These are phyloP conservation scores for Troides oblongomaculatus DNA, from an alignment of 2,888 invertebrate genomes.

Conservation along the genomic window DNA sequence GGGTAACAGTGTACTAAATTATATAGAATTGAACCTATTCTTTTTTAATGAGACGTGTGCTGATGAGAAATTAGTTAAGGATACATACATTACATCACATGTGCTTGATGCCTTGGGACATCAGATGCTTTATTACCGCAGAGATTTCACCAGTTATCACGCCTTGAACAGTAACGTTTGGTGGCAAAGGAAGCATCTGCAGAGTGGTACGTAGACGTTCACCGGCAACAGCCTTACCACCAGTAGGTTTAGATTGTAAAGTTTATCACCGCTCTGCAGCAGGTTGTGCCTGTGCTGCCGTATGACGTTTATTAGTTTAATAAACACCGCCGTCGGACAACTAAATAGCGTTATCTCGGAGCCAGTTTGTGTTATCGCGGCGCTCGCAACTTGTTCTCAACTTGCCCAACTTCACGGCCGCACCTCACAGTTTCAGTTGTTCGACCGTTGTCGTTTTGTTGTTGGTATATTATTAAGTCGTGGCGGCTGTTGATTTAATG, in stretches of 20 bases:
- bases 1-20: too few relatives aligned
- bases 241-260: neutral
- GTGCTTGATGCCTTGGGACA: too few relatives aligned
- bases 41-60: too few relatives aligned
- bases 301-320: conserved; percentile 30
- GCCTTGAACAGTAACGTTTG: too few relatives aligned
- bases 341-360: conserved; percentile 33
- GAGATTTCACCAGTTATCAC: too few relatives aligned
- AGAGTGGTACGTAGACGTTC: too few relatives aligned
- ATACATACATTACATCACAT: too few relatives aligned
- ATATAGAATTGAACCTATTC: too few relatives aligned
- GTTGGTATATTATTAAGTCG: conserved; percentile 13
- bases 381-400: conserved; percentile 21
- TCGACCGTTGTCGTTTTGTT: conserved; percentile 13
- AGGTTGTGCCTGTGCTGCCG: conserved; percentile 14
- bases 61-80: too few relatives aligned
- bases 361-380: conserved; percentile 34
- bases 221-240: too few relatives aligned
- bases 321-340: conserved; percentile 30
- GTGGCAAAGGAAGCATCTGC: too few relatives aligned
- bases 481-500: conserved; percentile 8
- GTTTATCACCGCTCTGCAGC: conserved; percentile 4
- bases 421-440: conserved; percentile 10
- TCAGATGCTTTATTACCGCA: too few relatives aligned
- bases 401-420: conserved; percentile 10